These are phyloP conservation scores for Propithecus deckenii DNA, from an alignment of 2,797 vertebrate species.

Conservation along the genomic window DNA sequence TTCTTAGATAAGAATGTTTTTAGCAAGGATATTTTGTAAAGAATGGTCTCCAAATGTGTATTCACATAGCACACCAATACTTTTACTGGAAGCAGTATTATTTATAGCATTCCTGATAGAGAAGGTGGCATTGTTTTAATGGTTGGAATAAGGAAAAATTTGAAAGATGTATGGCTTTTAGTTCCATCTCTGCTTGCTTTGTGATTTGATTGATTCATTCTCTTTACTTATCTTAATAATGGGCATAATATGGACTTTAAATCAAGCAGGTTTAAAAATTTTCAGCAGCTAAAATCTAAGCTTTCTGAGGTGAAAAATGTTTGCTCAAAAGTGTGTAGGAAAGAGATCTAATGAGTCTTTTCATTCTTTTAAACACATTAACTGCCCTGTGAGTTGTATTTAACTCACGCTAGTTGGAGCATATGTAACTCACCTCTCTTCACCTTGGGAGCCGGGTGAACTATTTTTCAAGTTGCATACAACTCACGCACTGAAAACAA, in stretches of 20 bases:
- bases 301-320: slow-evolving; percentile 1
- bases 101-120: background rate
- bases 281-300: background rate
- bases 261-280: background rate
- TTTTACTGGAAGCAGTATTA: background rate
- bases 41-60: background rate
- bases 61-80: background rate
- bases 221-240: slow-evolving; percentile 2
- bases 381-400: too few species aligned
- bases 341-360: background rate
- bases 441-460: too few species aligned
- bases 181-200: background rate
- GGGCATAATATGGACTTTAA: background rate
- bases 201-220: background rate
- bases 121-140: background rate
- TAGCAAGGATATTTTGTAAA: background rate
- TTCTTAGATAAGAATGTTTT: slow-evolving; percentile 16
- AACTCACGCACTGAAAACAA: too few species aligned
- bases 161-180: slow-evolving; percentile 17
- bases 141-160: background rate
- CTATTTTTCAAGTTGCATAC: too few species aligned
- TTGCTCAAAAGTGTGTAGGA: background rate
- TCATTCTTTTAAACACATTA: background rate
- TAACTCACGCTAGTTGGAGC: too few species aligned
- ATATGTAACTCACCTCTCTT: too few species aligned